These are phyloP conservation scores for Falco biarmicus DNA, from an alignment of 2,797 vertebrate genomes.

Conservation along the genomic window DNA sequence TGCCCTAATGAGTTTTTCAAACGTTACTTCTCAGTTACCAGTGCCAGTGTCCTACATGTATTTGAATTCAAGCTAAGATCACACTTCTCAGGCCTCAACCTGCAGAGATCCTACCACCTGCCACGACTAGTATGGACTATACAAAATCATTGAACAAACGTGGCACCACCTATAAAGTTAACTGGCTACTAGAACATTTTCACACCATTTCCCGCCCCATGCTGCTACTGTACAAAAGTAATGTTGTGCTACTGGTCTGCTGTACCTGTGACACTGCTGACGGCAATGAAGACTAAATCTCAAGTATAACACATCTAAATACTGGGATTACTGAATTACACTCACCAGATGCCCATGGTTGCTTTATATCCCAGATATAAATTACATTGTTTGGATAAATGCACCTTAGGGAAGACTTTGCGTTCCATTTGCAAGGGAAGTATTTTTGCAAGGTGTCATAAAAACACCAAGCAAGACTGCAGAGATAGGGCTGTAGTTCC, in stretches of 20 bases:
- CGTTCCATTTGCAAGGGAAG: background rate
- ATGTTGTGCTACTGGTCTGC: too few relatives aligned
- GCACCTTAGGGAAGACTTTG: background rate
- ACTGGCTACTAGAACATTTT: too few relatives aligned
- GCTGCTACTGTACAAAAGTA: background rate
- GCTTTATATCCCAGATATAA: background rate
- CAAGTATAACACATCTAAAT: background rate
- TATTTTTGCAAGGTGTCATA: background rate
- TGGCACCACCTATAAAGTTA: rapidly evolving
- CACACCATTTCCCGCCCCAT: background rate
- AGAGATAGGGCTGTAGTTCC: background rate
- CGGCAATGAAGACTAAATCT: background rate
- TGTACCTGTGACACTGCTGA: background rate
- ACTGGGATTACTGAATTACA: background rate
- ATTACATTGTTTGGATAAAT: background rate
- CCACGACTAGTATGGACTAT: rapidly evolving
- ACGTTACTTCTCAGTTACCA: background rate
- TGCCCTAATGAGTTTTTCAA: background rate
- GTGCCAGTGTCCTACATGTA: background rate
- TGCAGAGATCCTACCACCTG: background rate
- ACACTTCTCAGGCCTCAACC: background rate
- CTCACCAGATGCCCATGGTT: background rate
- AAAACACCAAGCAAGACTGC: background rate
- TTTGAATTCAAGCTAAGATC: background rate
- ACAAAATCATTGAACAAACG: rapidly evolving